A percentile compares a stretch with the other conserved stretches of the same genome.
phyloP scores from a whole-genome alignment of 2,113 vertebrate genomes.

The Piprites chloris region DNA sequence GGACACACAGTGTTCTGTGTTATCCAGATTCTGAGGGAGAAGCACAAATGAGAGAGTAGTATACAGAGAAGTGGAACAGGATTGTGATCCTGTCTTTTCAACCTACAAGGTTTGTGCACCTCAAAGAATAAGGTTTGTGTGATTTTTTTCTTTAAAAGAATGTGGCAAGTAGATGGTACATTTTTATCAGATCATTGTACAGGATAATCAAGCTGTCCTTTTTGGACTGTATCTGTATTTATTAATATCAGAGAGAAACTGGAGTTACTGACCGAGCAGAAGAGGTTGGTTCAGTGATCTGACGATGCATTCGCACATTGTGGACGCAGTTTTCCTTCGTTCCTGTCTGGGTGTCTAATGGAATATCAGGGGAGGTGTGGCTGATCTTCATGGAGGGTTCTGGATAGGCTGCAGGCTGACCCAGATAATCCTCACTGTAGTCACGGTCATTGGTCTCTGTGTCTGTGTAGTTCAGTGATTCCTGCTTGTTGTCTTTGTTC shows the following conservation, averaged over 20 bases:
- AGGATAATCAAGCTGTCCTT: neutral
- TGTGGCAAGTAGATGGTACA: neutral
- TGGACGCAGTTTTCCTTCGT: slow-evolving; percentile 84
- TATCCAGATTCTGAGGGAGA: neutral
- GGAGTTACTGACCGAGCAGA: slow-evolving; percentile 81
- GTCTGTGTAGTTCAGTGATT: slow-evolving; percentile 87
- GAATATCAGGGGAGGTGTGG: slow-evolving; percentile 95
- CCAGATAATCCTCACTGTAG: slow-evolving; percentile 85
- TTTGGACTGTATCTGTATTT: neutral
- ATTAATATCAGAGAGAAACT: neutral
- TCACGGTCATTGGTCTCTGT: slow-evolving; percentile 83
- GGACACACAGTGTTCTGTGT: neutral
- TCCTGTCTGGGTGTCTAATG: slow-evolving; percentile 80
- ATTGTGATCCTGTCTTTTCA: neutral
- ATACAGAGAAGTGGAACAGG: neutral
- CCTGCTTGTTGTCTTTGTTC: slow-evolving; percentile 87
- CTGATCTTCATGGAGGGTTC: slow-evolving; percentile 98
- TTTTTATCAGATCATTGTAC: neutral
- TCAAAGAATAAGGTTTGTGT: neutral
- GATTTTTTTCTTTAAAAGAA: neutral
- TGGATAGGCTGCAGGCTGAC: slow-evolving; percentile 81
- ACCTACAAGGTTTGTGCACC: neutral
- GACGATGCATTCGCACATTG: slow-evolving; percentile 85
- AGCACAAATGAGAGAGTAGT: neutral
- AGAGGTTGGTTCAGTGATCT: slow-evolving; percentile 87